Evolutionary conservation across 2,888 invertebrate species (phyloP).

Genomic region (Clunio marinus): DNA sequence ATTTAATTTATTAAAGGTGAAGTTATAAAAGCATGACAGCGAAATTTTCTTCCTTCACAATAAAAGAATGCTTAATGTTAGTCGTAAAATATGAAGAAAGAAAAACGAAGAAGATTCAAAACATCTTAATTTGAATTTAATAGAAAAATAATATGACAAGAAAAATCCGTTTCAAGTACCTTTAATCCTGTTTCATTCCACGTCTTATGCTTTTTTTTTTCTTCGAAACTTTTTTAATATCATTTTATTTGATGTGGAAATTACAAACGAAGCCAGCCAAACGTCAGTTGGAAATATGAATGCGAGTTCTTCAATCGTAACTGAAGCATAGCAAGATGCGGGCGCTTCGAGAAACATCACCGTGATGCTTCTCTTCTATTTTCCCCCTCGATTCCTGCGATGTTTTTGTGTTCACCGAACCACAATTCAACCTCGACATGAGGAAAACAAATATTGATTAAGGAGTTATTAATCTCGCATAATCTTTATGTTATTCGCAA

Average conservation of each 20-base stretch:
- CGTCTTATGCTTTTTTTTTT: background rate
- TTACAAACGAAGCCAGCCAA: slow-evolving; percentile 14
- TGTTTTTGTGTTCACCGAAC: no score
- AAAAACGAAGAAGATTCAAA: slow-evolving; percentile 16
- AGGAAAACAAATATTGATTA: slow-evolving; percentile 26
- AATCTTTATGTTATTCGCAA: background rate
- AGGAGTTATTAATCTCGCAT: slow-evolving; percentile 12
- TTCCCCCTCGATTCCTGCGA: no score
- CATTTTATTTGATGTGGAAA: slow-evolving; percentile 3
- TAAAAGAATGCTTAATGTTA: background rate
- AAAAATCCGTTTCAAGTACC: slow-evolving; percentile 22
- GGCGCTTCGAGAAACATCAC: no score
- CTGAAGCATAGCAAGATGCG: no score
- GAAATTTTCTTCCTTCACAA: slow-evolving; percentile 12
- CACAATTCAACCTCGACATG: no score
- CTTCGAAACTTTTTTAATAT: slow-evolving; percentile 3
- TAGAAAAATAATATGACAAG: slow-evolving; percentile 27
- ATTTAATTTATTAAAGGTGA: background rate
- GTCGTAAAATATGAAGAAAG: background rate
- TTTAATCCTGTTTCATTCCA: slow-evolving; percentile 16
- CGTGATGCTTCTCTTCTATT: no score
- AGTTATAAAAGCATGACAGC: slow-evolving; percentile 11
- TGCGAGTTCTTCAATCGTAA: no score
- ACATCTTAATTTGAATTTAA: slow-evolving; percentile 31
- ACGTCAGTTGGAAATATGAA: no score